Percentiles rank a stretch among this genome's conserved stretches.
Evolutionary conservation across 2,888 invertebrate species (phyloP).

Genomic region (Chymomyza caudatula): DNA sequence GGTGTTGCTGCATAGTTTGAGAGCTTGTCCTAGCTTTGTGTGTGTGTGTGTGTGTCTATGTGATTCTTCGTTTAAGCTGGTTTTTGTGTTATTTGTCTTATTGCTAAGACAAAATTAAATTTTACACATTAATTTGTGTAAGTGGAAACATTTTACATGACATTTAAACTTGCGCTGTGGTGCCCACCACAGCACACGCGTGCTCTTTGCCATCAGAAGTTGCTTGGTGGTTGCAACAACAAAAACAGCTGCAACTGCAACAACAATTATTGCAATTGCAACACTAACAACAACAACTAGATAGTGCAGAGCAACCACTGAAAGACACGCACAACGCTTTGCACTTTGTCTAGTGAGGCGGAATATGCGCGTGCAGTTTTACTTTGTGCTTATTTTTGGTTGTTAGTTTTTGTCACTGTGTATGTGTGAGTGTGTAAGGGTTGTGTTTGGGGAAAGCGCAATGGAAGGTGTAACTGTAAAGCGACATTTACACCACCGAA

Average conservation of each 20-base stretch:
- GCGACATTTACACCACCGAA: slow-evolving; percentile 16
- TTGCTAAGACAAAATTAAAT: slow-evolving; percentile 59
- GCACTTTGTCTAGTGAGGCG: slow-evolving; percentile 71
- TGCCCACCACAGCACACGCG: slow-evolving; percentile 26
- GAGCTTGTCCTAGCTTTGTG: not conserved
- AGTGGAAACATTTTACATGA: slow-evolving; percentile 72
- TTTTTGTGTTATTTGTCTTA: slow-evolving; percentile 33
- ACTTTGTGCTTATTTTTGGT: slow-evolving; percentile 38
- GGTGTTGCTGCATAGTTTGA: not conserved
- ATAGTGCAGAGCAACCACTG: slow-evolving; percentile 38
- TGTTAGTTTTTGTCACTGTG: not conserved
- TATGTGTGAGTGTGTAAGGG: slow-evolving; percentile 1
- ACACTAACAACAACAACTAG: not conserved
- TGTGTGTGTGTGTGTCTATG: not conserved
- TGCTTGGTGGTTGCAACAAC: not conserved
- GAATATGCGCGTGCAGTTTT: slow-evolving; percentile 60
- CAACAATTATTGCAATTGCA: not conserved
- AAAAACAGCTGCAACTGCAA: not conserved
- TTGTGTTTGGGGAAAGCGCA: not conserved
- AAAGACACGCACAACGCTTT: slow-evolving; percentile 62
- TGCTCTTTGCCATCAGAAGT: slow-evolving; percentile 43
- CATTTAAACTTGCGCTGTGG: slow-evolving; percentile 66
- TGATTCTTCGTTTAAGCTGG: not conserved
- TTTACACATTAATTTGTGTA: slow-evolving; percentile 72
- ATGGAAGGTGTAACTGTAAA: not conserved